Conservation (phyloP, 2,113 vertebrate genomes). For the Macquaria ambigua region DNA sequence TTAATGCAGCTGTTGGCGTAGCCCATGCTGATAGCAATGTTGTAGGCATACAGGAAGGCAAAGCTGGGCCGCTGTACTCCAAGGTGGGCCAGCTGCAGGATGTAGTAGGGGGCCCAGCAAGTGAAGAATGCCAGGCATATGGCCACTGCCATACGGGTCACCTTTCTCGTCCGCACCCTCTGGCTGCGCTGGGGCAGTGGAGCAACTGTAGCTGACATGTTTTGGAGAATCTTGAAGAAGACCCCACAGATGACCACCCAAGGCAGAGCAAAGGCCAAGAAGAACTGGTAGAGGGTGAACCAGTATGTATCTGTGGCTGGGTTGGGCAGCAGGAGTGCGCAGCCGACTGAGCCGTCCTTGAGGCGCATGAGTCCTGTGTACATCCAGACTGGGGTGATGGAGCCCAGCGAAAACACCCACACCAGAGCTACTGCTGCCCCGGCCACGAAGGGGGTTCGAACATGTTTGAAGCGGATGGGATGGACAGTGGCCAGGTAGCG, state of each 20-base stretch:
- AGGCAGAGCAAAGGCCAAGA: conserved; percentile 82
- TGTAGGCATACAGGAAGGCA: conserved; percentile 73
- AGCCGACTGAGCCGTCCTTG: conserved; percentile 82
- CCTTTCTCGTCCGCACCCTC: conserved; percentile 81
- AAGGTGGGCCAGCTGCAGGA: conserved; percentile 77
- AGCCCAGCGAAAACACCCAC: conserved; percentile 86
- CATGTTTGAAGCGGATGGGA: conserved; percentile 83
- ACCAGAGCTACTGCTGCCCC: conserved; percentile 81
- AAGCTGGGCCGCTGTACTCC: conserved; percentile 68
- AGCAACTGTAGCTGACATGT: conserved; percentile 86
- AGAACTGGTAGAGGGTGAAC: conserved; percentile 85
- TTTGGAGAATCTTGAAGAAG: conserved; percentile 88
- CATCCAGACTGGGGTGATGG: conserved; percentile 87
- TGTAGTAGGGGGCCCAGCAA: conserved; percentile 86
- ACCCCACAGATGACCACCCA: conserved; percentile 84
- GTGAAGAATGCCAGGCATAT: conserved; percentile 87
- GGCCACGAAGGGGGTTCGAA: conserved; percentile 82
- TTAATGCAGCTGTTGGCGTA: conserved; percentile 82
- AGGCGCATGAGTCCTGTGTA: conserved; percentile 87
- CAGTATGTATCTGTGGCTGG: conserved; percentile 85
- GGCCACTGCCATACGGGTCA: conserved; percentile 88
- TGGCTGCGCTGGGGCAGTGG: conserved; percentile 84
- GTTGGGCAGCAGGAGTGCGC: conserved; percentile 86
- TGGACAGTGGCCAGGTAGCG: conserved; percentile 88
- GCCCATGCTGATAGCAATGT: conserved; percentile 79